Evolutionary conservation across 2,113 vertebrate species (phyloP).

Genomic region (Phasianus colchicus): DNA sequence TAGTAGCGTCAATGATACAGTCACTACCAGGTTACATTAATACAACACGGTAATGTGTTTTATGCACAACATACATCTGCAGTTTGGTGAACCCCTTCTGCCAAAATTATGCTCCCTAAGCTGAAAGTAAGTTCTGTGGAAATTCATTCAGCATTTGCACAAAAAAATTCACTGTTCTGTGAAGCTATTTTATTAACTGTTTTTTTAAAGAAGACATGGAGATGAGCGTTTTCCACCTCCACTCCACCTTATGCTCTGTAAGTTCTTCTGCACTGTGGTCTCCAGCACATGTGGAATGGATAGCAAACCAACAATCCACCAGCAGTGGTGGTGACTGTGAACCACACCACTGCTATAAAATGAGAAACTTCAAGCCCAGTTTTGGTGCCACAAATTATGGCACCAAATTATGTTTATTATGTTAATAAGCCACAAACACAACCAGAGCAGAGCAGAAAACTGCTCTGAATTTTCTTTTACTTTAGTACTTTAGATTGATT

Average conservation of each 20-base stretch:
- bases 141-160: constrained; percentile 4
- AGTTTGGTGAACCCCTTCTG: neutral
- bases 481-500: neutral
- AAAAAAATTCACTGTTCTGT: neutral
- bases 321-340: constrained; percentile 56
- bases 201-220: neutral
- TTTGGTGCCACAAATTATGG: constrained; percentile 18
- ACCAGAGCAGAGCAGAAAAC: constrained; percentile 44
- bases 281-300: constrained; percentile 63
- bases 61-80: neutral
- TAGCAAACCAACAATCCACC: constrained; percentile 31
- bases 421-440: constrained; percentile 70
- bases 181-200: neutral
- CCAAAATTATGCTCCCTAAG: neutral
- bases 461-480: neutral
- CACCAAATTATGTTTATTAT: neutral
- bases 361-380: constrained; percentile 40
- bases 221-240: neutral
- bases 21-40: neutral
- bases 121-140: constrained; percentile 35
- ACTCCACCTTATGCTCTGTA: constrained; percentile 5
- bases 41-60: too few species aligned
- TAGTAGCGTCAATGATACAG: neutral
- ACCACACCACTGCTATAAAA: constrained; percentile 61
- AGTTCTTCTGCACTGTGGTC: constrained; percentile 37